Evolutionary conservation across 64 coral and sea anemone species (phyloP).

Genomic region (Montipora foliosa): DNA sequence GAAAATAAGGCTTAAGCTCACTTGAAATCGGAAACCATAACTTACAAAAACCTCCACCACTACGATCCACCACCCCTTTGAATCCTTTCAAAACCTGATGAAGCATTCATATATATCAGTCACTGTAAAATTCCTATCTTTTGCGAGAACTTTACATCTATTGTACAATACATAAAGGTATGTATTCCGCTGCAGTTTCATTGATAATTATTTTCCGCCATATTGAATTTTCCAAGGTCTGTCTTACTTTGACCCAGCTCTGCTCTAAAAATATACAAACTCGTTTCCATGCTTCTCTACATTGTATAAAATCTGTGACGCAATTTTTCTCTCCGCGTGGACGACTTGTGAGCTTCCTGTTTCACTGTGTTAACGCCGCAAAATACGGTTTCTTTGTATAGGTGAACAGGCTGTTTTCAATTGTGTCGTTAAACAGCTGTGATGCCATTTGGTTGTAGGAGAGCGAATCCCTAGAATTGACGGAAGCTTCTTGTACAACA

Average conservation of each 20-base stretch:
- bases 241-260: neutral
- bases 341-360: neutral
- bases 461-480: constrained; percentile 1
- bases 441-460: neutral
- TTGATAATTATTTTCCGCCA: neutral
- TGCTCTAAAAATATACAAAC: neutral
- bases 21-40: neutral
- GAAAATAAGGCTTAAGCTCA: neutral
- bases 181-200: no score
- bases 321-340: neutral
- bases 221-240: neutral
- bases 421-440: neutral
- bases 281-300: neutral
- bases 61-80: neutral
- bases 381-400: neutral
- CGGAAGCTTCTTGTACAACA: neutral
- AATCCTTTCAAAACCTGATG: neutral
- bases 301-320: constrained; percentile 17
- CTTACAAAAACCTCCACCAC: neutral
- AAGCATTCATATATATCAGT: constrained; percentile 3
- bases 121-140: neutral
- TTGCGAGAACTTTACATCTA: neutral
- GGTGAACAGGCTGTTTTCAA: neutral
- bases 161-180: neutral
- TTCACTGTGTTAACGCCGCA: neutral